These are phyloP conservation scores for Propithecus deckenii DNA, from an alignment of 2,797 vertebrate genomes.

Conservation along the genomic window DNA sequence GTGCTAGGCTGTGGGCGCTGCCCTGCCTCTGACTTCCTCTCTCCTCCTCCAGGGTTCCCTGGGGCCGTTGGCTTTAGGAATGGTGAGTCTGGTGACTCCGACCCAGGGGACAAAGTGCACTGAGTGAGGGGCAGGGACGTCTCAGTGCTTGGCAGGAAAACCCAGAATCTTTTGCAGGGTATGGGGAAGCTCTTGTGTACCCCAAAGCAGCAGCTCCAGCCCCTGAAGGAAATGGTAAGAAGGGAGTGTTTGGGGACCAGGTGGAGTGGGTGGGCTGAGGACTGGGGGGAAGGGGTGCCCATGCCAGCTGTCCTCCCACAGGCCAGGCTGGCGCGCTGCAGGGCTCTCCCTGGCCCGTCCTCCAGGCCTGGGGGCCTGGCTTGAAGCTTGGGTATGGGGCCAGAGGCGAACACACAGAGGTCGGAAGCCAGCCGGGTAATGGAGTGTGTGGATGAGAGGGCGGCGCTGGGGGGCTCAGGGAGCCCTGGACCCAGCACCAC, in stretches of 20 bases:
- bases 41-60: constrained; percentile 38
- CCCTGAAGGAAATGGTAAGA: constrained; percentile 35
- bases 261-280: background rate
- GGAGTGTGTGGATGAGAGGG: background rate
- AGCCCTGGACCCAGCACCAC: background rate
- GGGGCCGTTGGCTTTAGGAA: constrained; percentile 13
- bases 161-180: background rate
- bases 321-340: background rate
- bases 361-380: constrained; percentile 9
- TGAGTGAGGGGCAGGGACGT: background rate
- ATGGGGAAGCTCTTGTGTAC: background rate
- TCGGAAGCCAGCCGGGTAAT: constrained; percentile 36
- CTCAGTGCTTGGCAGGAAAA: background rate
- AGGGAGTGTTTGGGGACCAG: background rate
- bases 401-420: background rate
- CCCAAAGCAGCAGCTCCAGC: background rate
- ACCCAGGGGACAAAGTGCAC: background rate
- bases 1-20: background rate
- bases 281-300: no score
- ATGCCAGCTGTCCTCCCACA: background rate
- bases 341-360: constrained; percentile 5
- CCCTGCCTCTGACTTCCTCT: background rate
- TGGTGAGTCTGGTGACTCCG: constrained; percentile 52
- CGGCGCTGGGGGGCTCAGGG: background rate
- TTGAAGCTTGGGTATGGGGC: background rate